phyloP scores from a whole-genome alignment of 2,113 vertebrate species.

The Macquaria ambigua region DNA sequence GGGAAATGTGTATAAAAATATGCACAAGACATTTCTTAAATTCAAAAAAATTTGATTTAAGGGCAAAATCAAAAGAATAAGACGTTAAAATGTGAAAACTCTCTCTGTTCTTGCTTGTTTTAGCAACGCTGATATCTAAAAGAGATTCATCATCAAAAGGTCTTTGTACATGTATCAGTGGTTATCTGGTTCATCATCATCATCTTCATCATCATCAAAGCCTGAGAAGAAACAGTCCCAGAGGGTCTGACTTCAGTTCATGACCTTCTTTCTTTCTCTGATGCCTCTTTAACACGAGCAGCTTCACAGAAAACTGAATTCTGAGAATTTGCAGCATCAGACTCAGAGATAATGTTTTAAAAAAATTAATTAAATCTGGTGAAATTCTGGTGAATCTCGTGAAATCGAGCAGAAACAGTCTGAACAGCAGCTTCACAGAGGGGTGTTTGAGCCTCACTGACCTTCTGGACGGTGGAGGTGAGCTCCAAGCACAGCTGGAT shows the following conservation, averaged over 20 bases:
- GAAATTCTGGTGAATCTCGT: not conserved
- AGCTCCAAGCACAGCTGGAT: constrained; percentile 97
- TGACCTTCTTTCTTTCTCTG: not conserved
- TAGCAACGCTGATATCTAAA: not conserved
- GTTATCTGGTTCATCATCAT: constrained; percentile 14
- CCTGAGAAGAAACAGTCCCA: constrained; percentile 16
- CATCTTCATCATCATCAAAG: constrained; percentile 21
- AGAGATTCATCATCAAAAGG: constrained; percentile 15
- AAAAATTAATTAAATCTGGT: too few species aligned
- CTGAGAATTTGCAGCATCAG: not conserved
- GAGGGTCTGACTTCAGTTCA: constrained; percentile 13
- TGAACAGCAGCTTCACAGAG: not conserved
- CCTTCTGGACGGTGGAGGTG: constrained; percentile 97
- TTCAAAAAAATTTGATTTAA: not conserved
- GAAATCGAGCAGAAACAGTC: not conserved
- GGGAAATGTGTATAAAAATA: not conserved
- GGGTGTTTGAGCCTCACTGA: constrained; percentile 50
- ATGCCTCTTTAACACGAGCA: not conserved
- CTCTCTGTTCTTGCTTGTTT: constrained; percentile 2
- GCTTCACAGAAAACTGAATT: not conserved
- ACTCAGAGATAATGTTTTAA: not conserved
- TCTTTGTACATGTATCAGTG: constrained; percentile 26
- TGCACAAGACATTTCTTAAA: not conserved
- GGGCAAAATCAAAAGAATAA: not conserved
- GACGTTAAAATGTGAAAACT: not conserved